Percentiles rank a stretch among this genome's conserved stretches.
Evolutionary conservation across 2,888 invertebrate genomes (phyloP).

Genomic region (Pinctada fucata): DNA sequence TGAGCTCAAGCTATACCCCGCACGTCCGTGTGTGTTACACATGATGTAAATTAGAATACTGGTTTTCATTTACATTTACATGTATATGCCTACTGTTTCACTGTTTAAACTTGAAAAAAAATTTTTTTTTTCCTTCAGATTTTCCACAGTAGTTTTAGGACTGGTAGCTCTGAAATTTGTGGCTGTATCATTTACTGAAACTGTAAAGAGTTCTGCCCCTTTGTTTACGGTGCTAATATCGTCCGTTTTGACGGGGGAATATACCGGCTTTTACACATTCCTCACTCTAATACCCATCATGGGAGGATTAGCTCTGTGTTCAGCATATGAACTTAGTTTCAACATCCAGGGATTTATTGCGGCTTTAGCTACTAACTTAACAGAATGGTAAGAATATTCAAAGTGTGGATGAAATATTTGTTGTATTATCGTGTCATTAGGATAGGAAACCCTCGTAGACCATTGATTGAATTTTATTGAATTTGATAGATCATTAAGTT

Average conservation of each 20-base stretch:
- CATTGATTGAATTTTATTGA: too few relatives aligned
- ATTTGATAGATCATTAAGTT: too few relatives aligned
- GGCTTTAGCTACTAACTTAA: constrained; percentile 87
- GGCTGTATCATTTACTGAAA: constrained; percentile 88
- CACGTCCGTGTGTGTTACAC: too few relatives aligned
- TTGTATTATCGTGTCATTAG: neutral
- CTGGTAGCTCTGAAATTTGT: constrained; percentile 87
- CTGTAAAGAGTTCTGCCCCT: constrained; percentile 88
- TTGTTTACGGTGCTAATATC: constrained; percentile 87
- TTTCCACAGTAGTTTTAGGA: constrained; percentile 86
- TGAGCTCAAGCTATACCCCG: too few relatives aligned
- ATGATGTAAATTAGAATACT: too few relatives aligned
- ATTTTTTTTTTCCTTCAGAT: constrained; percentile 78
- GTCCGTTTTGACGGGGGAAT: constrained; percentile 77
- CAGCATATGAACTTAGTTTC: constrained; percentile 87
- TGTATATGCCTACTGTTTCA: too few relatives aligned
- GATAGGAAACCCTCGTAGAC: too few relatives aligned
- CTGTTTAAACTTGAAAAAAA: too few relatives aligned
- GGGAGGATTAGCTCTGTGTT: constrained; percentile 86
- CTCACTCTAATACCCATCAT: constrained; percentile 87
- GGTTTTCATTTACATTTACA: too few relatives aligned
- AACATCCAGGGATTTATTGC: constrained; percentile 85
- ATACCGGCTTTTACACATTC: constrained; percentile 80
- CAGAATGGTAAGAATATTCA: constrained; percentile 81
- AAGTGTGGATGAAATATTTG: too few relatives aligned